A percentile compares a stretch with the other conserved stretches of the same genome.
phyloP scores from a whole-genome alignment of 2,888 invertebrate genomes.

The Luperina nickerlii region DNA sequence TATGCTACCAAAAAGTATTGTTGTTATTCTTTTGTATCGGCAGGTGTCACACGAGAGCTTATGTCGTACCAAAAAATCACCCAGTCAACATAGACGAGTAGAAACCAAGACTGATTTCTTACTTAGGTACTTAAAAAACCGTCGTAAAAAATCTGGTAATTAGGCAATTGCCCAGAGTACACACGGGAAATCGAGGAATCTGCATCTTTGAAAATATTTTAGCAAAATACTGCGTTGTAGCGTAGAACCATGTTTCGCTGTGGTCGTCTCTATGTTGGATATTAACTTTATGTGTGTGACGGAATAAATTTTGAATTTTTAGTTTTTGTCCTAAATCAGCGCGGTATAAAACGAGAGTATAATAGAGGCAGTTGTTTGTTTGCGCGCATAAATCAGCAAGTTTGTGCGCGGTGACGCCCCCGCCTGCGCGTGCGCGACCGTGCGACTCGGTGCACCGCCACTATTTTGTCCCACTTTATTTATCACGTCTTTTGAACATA shows the following conservation, averaged over 20 bases:
- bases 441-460: neutral
- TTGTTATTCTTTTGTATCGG: neutral
- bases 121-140: neutral
- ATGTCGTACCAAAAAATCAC: neutral
- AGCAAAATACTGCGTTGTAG: neutral
- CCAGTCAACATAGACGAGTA: neutral
- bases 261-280: neutral
- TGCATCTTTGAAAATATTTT: neutral
- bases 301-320: constrained; percentile 21
- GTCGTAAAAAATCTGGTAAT: neutral
- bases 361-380: constrained; percentile 56
- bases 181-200: neutral
- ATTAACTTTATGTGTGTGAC: constrained; percentile 17
- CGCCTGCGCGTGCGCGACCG: neutral
- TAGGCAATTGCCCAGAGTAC: neutral
- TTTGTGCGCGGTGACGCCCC: constrained; percentile 20
- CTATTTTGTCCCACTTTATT: constrained; percentile 31
- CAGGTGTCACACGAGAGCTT: neutral
- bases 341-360: constrained; percentile 39
- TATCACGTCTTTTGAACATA: constrained; percentile 19
- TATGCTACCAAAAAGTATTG: neutral
- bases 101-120: neutral
- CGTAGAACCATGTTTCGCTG: neutral
- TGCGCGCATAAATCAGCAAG: constrained; percentile 48
- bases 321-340: constrained; percentile 45